phyloP scores from a whole-genome alignment of 2,888 invertebrate genomes.

The Lordiphosa fenestrarum region DNA sequence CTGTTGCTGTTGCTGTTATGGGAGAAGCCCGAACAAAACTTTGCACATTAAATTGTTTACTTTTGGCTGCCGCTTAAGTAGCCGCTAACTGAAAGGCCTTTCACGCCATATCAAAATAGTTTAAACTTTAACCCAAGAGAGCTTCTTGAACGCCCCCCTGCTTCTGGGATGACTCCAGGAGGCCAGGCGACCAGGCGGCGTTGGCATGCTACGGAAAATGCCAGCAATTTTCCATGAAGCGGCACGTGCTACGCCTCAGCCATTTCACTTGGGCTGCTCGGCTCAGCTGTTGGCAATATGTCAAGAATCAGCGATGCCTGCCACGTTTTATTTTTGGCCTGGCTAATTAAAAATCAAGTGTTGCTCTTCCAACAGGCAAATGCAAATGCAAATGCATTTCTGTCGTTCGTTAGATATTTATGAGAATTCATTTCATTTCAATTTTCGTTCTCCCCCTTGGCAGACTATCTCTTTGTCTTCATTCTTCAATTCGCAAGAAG shows the following conservation, averaged over 20 bases:
- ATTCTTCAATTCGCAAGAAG: no score
- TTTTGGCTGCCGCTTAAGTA: conserved; percentile 47
- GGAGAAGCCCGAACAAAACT: conserved; percentile 41
- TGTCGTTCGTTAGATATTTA: conserved; percentile 44
- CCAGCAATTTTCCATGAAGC: conserved; percentile 53
- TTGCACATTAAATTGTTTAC: conserved; percentile 70
- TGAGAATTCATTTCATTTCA: conserved; percentile 54
- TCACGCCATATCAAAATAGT: conserved; percentile 24
- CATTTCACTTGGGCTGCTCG: conserved; percentile 23
- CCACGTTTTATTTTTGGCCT: conserved; percentile 52
- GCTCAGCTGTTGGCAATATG: conserved; percentile 73
- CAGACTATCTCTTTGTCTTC: no score
- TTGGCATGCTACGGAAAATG: conserved; percentile 27
- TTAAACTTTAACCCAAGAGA: conserved; percentile 28
- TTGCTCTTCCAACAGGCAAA: conserved; percentile 35
- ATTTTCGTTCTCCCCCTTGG: no score
- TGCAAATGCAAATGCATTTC: conserved; percentile 43
- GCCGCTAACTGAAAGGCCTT: conserved; percentile 54
- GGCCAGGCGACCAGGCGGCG: no score
- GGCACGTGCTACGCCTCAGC: conserved; percentile 57
- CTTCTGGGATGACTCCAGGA: no score
- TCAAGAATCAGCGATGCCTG: conserved; percentile 63
- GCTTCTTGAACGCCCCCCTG: conserved; percentile 2
- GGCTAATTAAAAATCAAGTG: conserved; percentile 63
- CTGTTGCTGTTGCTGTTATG: conserved; percentile 43